Base-by-base conservation (phyloP, 2,797 vertebrate species). In the Bradypodion ventrale region DNA sequence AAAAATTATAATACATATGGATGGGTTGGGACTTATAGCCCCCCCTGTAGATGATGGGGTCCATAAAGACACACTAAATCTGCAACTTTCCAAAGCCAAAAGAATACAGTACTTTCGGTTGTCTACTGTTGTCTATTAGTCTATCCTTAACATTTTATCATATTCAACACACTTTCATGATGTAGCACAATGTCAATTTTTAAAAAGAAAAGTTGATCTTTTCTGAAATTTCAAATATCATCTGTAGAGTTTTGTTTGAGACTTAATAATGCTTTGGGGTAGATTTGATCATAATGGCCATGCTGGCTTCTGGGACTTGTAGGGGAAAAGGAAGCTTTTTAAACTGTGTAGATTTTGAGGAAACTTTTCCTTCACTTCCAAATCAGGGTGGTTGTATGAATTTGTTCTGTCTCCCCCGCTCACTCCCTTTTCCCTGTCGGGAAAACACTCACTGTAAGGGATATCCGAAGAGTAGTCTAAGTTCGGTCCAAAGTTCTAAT, bases 101-200 rank as follows among this genome's bases (percentile, higher is more conserved):
- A 63, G 40, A 42, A 63, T n/a, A n/a, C n/a, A n/a, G n/a, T 29
- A 16, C 21, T 16, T 59, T 81, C 52, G 40, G 25, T n/a, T 62
- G 56, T 44, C 40, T 82, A 74, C 63, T 15, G 40, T 27, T 74
- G 60, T 74, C 42, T 19, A 27, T 7, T 32, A 2, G 10, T 69
- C 52, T 70, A n/a, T 42, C 7, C 56, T 72, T 70, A 46, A n/a
- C 40, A 84, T 63, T 69, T 83, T 84, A 52, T 37, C 37, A 21
- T 15, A 42, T 42, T 52, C 49, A 27, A 13, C 42, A 29, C 63
- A 78, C 13, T 62, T 62, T 27, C 75, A 77, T 89, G 15, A 75
- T n/a, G 19, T 44, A 79, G 37, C 72, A 78, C 5, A 72, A 78
- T 19, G 46, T 72, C 29, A 84, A 73, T 46, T 52, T 3, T 80